These are phyloP conservation scores for Pluvianellus socialis DNA, from an alignment of 2,113 vertebrate genomes.

Conservation along the genomic window DNA sequence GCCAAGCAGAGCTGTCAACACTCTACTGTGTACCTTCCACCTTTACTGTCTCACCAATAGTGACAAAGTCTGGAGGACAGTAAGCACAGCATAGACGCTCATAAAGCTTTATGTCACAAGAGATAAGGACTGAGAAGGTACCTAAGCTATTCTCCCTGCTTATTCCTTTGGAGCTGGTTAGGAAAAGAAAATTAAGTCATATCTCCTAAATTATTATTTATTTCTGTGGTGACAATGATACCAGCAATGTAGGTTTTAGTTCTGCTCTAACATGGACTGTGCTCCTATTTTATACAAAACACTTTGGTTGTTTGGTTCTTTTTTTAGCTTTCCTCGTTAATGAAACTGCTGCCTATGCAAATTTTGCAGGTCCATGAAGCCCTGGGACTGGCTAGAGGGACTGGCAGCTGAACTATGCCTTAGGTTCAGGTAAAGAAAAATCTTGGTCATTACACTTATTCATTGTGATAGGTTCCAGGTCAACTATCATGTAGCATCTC, in stretches of 20 bases:
- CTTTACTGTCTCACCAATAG: neutral
- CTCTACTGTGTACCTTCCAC: neutral
- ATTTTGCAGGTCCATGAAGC: neutral
- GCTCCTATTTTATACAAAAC: neutral
- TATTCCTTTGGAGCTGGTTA: neutral
- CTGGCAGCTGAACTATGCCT: neutral
- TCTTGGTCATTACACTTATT: neutral
- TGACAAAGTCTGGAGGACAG: constrained; percentile 20
- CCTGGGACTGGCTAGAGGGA: neutral
- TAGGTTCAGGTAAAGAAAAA: neutral
- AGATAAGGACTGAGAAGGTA: neutral
- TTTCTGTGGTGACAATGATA: neutral
- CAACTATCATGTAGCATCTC: neutral
- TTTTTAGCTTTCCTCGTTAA: neutral
- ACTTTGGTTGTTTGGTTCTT: neutral
- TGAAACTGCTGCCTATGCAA: neutral
- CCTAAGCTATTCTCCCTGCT: neutral
- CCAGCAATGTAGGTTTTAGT: neutral
- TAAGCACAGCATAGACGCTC: neutral
- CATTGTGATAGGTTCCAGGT: neutral
- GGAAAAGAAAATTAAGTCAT: neutral
- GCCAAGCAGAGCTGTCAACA: constrained; percentile 51
- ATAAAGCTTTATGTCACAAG: constrained; percentile 3
- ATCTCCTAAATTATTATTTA: neutral
- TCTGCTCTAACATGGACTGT: neutral